phyloP scores from a whole-genome alignment of 2,888 invertebrate species.

The Fissipunctia ypsillon region DNA sequence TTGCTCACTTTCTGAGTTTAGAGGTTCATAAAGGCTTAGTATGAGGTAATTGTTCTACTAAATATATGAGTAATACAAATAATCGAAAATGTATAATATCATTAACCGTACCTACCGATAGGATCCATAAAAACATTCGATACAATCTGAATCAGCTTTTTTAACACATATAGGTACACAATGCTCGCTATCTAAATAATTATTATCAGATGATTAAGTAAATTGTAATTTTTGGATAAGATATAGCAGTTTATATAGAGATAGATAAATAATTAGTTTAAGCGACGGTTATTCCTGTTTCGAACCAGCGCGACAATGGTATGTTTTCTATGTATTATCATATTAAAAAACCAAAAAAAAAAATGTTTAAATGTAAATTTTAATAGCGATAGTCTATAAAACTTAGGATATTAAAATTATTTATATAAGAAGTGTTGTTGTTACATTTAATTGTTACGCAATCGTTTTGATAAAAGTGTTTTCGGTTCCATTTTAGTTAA shows the following conservation, averaged over 20 bases:
- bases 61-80: not conserved
- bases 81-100: not conserved
- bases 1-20: not conserved
- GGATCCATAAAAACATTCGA: not conserved
- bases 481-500: not conserved
- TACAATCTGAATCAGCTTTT: constrained; percentile 7
- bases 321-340: constrained; percentile 64
- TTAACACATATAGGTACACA: constrained; percentile 19
- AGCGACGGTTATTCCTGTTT: constrained; percentile 65
- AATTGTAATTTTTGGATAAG: constrained; percentile 76
- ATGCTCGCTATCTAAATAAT: constrained; percentile 50
- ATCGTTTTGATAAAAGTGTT: constrained; percentile 12
- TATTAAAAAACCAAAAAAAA: not conserved
- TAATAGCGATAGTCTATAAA: not conserved
- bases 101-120: not conserved
- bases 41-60: not conserved
- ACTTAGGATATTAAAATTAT: not conserved
- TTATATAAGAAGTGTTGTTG: too few species aligned
- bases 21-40: not conserved
- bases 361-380: fast-evolving
- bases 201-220: constrained; percentile 59
- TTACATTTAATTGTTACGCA: constrained; percentile 11
- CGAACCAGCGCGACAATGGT: constrained; percentile 81
- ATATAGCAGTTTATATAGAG: constrained; percentile 71
- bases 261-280: constrained; percentile 64